Evolutionary conservation across 2,797 vertebrate genomes (phyloP).

Genomic region (Florisuga fusca): DNA sequence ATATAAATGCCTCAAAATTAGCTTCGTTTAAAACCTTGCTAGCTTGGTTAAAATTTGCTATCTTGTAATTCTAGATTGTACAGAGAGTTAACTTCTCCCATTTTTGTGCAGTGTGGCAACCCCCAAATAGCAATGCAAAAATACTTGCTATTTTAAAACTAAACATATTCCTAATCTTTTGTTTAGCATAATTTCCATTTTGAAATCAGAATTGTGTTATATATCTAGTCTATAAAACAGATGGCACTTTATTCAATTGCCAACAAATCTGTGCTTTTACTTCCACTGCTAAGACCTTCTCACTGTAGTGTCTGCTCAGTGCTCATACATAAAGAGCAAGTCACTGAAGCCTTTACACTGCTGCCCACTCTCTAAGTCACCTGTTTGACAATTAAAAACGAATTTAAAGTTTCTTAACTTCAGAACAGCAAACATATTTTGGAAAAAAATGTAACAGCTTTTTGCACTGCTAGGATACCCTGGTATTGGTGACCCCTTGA

Average conservation of each 20-base stretch:
- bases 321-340: not conserved
- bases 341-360: not conserved
- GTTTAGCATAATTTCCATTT: not conserved
- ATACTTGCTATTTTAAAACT: not conserved
- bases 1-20: not conserved
- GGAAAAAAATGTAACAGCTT: not conserved
- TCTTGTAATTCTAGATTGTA: not conserved
- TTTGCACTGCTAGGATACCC: not conserved
- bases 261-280: not conserved
- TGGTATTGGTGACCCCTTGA: not conserved
- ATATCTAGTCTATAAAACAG: not conserved
- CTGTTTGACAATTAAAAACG: not conserved
- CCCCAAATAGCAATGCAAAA: not conserved
- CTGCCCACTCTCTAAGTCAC: not conserved
- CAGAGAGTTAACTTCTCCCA: not conserved
- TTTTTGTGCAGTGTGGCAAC: not conserved
- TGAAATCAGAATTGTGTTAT: not conserved
- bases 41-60: not conserved
- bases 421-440: not conserved
- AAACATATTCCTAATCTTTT: not conserved
- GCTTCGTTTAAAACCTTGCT: not conserved
- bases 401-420: not conserved
- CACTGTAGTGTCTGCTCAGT: not conserved
- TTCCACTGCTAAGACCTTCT: not conserved
- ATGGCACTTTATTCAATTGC: not conserved